Base-by-base conservation (phyloP, 2,113 vertebrate genomes). In the Catagonus wagneri region DNA sequence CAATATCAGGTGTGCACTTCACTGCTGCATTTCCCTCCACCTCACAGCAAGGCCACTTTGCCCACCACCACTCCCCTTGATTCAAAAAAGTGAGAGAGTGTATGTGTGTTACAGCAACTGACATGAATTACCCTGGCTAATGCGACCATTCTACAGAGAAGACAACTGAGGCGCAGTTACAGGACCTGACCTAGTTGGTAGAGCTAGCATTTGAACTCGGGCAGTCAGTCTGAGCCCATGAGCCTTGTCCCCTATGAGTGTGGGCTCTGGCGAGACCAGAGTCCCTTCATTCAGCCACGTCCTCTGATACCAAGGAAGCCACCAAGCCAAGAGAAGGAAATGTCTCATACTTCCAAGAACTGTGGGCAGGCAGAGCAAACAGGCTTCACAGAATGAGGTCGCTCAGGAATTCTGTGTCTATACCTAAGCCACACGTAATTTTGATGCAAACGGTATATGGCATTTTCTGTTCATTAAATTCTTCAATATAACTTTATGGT, bases 391-490 rank as follows among this genome's bases (percentile, higher is more conserved):
- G 17, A 95, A 93, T 16, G 34, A 74, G 58, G 23, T 83, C 2
- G 1, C 63, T 36, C 72, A 91, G 58, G 39, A 69, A 61, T 69
- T 84, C 39, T 34, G 13, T 58, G 60, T 83, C 88, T 75, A 58
- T 61, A 75, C 50, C 50, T 20, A 89, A 56, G 29, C 54, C 65
- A 39, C 22, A 34, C n/a, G 93, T 91, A 60, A 95, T 97, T 96
- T 93, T 76, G 63, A 96, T 94, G 66, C 86, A 91, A 89, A 87
- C 86, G 69, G 89, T 87, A 60, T 61, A 92, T 13, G 75, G 89
- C 44, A 91, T 95, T 98, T 97, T 96, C 86, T 96, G 89, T 95
- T 96, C 97, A 90, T 93, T 97, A 98, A 97, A 95, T 90, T 95
- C 66, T 86, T 95, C 89, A 79, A 96, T 96, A 96, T 96, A 97